Conservation (phyloP, 2,113 vertebrate genomes). For the Rostratula benghalensis region DNA sequence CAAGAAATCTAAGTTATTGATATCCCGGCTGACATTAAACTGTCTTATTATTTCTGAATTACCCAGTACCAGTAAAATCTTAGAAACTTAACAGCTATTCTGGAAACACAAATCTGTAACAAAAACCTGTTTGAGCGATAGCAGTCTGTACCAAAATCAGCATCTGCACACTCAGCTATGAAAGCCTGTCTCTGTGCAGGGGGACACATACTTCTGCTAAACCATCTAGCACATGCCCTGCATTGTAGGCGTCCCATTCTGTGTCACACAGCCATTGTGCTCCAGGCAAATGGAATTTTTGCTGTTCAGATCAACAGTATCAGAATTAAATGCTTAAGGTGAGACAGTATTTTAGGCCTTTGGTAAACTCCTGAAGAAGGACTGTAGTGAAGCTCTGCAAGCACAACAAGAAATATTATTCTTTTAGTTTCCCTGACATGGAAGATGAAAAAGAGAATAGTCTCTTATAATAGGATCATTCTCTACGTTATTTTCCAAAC, state of each 20-base stretch:
- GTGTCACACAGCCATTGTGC: accelerated
- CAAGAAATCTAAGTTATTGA: not conserved
- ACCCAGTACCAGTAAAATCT: not conserved
- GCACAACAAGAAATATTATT: not conserved
- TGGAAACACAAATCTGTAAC: not conserved
- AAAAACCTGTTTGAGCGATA: not conserved
- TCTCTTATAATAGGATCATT: not conserved
- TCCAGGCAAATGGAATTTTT: not conserved
- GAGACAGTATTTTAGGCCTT: not conserved
- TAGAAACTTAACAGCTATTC: not conserved
- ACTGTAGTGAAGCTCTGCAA: not conserved
- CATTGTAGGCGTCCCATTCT: not conserved
- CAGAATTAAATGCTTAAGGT: not conserved
- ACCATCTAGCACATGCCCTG: accelerated
- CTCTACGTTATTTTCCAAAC: not conserved
- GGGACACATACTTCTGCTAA: not conserved
- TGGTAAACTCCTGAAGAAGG: not conserved
- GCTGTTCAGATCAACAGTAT: not conserved
- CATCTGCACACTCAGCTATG: accelerated
- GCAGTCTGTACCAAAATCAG: not conserved
- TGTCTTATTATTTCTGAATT: slow-evolving; percentile 25
- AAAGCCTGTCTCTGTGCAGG: not conserved
- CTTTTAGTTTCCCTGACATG: not conserved
- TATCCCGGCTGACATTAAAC: not conserved
- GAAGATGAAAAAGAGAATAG: not conserved